These are phyloP conservation scores for Pteropus rufus DNA, from an alignment of 2,797 vertebrate species.

Conservation along the genomic window DNA sequence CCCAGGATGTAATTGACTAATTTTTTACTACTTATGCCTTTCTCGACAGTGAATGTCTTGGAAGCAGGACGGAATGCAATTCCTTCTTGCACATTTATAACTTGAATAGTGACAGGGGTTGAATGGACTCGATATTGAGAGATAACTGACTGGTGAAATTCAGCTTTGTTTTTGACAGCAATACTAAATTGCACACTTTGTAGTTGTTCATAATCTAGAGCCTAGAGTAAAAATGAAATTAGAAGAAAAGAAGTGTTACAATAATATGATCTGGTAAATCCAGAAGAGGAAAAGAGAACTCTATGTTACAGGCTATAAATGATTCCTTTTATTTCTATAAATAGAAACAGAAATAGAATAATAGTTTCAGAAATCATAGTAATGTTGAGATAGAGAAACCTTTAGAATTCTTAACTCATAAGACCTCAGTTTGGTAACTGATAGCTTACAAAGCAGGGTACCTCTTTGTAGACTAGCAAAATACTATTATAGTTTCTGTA, in stretches of 20 bases:
- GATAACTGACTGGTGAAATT: conserved; percentile 75
- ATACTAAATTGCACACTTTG: conserved; percentile 84
- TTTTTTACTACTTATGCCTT: conserved; percentile 67
- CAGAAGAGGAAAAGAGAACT: background rate
- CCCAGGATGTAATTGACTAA: conserved; percentile 78
- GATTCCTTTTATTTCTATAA: background rate
- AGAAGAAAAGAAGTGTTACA: conserved; percentile 25
- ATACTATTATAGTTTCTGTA: background rate
- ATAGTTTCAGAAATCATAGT: background rate
- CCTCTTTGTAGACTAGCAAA: background rate
- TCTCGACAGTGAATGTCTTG: conserved; percentile 81
- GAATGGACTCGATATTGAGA: conserved; percentile 63
- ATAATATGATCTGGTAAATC: background rate
- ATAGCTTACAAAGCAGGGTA: background rate
- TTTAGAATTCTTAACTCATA: background rate
- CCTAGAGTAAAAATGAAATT: conserved; percentile 75
- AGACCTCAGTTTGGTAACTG: background rate
- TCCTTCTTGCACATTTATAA: conserved; percentile 88
- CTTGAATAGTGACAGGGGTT: conserved; percentile 84
- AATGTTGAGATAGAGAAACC: background rate
- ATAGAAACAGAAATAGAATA: background rate
- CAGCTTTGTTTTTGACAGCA: conserved; percentile 85
- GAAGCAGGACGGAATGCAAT: conserved; percentile 86
- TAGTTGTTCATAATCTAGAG: conserved; percentile 89
- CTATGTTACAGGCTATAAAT: background rate